Evolutionary conservation across 2,113 vertebrate genomes (phyloP).

Genomic region (Gavia stellata): DNA sequence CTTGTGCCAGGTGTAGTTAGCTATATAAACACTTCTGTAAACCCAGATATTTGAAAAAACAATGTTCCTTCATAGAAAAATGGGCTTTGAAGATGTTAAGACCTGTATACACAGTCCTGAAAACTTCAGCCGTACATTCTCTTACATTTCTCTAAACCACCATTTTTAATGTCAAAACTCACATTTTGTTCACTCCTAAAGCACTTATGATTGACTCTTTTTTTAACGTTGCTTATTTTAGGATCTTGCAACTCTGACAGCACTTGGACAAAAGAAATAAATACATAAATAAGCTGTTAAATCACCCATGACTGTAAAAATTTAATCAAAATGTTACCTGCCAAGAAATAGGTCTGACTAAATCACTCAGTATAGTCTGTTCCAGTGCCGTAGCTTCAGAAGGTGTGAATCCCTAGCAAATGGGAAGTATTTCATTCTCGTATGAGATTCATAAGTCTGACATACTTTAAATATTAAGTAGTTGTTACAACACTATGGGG

Average conservation of each 20-base stretch:
- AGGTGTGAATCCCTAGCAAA: background rate
- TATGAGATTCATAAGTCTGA: background rate
- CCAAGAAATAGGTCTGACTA: background rate
- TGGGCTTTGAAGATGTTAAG: background rate
- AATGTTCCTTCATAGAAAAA: background rate
- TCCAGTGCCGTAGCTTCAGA: background rate
- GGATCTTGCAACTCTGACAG: background rate
- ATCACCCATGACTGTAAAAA: background rate
- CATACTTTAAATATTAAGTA: background rate
- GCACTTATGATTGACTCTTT: background rate
- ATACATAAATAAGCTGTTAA: background rate
- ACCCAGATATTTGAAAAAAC: background rate
- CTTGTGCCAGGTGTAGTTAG: background rate
- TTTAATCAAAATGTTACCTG: background rate
- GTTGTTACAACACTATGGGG: background rate
- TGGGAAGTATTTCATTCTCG: background rate
- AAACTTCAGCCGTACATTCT: background rate
- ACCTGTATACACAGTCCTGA: background rate
- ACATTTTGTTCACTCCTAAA: background rate
- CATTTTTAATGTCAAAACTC: background rate
- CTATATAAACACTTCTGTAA: background rate
- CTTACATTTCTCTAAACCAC: background rate
- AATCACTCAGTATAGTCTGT: background rate
- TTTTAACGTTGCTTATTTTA: background rate
- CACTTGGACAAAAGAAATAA: background rate